These are phyloP conservation scores for Reticulitermes speratus DNA, from an alignment of 1,140 invertebrate genomes.

Conservation along the genomic window DNA sequence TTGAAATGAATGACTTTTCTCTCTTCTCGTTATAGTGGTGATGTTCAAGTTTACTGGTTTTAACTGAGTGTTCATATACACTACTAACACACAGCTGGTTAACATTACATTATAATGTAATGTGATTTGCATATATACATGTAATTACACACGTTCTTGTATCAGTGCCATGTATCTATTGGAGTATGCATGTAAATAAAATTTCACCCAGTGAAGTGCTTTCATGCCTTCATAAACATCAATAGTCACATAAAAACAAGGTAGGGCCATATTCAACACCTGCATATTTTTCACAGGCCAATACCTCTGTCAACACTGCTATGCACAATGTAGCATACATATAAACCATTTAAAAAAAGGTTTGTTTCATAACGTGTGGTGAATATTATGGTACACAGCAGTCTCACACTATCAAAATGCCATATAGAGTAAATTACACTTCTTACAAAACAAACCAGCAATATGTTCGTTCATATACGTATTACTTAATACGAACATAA, in stretches of 20 bases:
- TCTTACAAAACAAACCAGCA: background rate
- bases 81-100: too few species aligned
- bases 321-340: background rate
- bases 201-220: background rate
- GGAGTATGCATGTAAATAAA: background rate
- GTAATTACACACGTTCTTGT: too few species aligned
- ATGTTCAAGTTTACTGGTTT: background rate
- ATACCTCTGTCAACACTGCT: background rate
- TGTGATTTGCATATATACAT: too few species aligned
- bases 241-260: too few species aligned
- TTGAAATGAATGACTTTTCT: background rate
- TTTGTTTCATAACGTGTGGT: background rate
- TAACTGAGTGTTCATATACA: too few species aligned
- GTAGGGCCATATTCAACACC: background rate
- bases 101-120: too few species aligned
- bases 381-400: conserved; percentile 1
- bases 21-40: background rate
- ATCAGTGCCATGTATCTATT: too few species aligned
- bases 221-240: too few species aligned
- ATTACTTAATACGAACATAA: background rate
- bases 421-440: background rate
- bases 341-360: background rate
- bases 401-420: background rate
- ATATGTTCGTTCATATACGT: background rate
- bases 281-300: background rate